Base-by-base conservation (phyloP, 2,113 vertebrate genomes). In the Spea bombifrons region DNA sequence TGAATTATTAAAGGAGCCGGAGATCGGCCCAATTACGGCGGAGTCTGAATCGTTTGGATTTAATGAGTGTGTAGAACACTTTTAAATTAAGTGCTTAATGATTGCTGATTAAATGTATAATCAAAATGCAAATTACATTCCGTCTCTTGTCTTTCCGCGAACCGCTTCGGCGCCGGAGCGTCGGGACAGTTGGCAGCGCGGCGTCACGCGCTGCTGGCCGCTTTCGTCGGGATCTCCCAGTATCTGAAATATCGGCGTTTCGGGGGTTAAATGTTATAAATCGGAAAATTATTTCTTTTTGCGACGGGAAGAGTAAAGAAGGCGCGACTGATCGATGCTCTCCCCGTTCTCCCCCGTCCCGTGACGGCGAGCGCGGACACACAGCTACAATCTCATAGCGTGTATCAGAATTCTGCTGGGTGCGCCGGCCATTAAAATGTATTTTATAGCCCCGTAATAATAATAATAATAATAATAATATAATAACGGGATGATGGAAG, bases 41-140 rank as follows among this genome's bases (percentile, higher is more conserved):
- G 71, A 16, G 77, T 73, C 71, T 63, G 73, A 73, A 80, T 73
- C 73, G 73, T 80, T 73, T 73, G 71, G 73, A 73, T 73, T 66
- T 80, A 80, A 80, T 80, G 67, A 67, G 77, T 80, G 71, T 80
- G 71, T 80, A 65, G 71, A 80, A 80, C 77, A 73, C 77, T 73
- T 80, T 61, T 67, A 73, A 80, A 80, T 80, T 48, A 80, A 80
- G 77, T 68, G 77, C 64, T 59, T 80, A 66, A 80, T 73, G 77
- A 80, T 57, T 48, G 71, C 71, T 80, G 77, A 80, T 80, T 66
- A 80, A 72, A 80, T 43, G 70, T 73, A 65, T 73, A 66, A 80
- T 80, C 77, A 80, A 80, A 80, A 73, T 80, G 77, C 70, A 80
- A 80, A 79, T 73, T 64, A 50, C 16, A 50, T 30, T 50, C 43